Evolutionary conservation across 1,140 invertebrate species (phyloP).

Genomic region (Penaeus chinensis): DNA sequence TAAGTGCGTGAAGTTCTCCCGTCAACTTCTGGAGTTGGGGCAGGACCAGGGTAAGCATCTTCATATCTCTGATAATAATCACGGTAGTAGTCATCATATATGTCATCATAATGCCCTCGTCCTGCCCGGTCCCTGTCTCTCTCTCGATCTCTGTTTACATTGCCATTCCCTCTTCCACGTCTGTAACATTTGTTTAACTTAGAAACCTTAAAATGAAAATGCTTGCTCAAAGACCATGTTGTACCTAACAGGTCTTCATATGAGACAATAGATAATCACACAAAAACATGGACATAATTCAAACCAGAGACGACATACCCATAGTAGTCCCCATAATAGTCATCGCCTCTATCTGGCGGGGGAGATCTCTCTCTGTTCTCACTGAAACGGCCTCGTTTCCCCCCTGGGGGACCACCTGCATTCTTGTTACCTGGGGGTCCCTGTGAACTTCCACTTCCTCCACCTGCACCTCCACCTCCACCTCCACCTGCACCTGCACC

Average conservation of each 20-base stretch:
- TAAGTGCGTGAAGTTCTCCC: conserved; percentile 67
- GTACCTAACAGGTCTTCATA: no score
- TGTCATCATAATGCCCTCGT: conserved; percentile 36
- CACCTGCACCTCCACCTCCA: no score
- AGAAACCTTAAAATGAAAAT: no score
- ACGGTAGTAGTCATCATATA: conserved; percentile 56
- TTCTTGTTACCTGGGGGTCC: background rate
- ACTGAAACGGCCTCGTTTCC: conserved; percentile 32
- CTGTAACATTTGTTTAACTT: background rate
- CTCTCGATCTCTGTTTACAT: background rate
- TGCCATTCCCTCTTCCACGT: conserved; percentile 9
- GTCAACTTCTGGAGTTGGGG: conserved; percentile 17
- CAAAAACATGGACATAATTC: no score
- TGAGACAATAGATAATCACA: no score
- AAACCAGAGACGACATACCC: conserved; percentile 8
- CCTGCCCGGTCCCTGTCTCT: conserved; percentile 4
- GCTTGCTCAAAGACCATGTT: no score
- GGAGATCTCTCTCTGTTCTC: conserved; percentile 60
- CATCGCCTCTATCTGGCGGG: conserved; percentile 60
- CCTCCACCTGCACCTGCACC: no score
- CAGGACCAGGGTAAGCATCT: conserved; percentile 12
- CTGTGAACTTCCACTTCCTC: no score
- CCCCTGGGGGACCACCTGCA: background rate
- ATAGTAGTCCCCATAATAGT: conserved; percentile 52
- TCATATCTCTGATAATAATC: conserved; percentile 60